A percentile compares a stretch with the other conserved stretches of the same genome.
These are phyloP conservation scores for Bolborhynchus lineola DNA, from an alignment of 2,113 vertebrate genomes.

Conservation along the genomic window DNA sequence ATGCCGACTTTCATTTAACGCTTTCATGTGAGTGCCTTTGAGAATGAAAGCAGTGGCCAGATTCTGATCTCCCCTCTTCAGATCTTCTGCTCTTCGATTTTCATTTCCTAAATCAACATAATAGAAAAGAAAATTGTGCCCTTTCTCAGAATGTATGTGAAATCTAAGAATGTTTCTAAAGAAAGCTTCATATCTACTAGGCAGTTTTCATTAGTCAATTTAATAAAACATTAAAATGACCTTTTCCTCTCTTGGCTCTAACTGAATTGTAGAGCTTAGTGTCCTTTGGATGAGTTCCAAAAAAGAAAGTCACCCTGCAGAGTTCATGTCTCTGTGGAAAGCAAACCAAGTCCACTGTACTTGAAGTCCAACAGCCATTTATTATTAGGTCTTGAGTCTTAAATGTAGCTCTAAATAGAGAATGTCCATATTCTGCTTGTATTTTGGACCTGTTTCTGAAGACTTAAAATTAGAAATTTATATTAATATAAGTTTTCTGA, in stretches of 20 bases:
- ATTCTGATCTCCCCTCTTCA: constrained; percentile 51
- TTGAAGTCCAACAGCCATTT: background rate
- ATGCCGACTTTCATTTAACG: background rate
- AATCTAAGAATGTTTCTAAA: constrained; percentile 43
- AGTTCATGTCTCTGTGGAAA: constrained; percentile 10
- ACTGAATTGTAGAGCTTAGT: constrained; percentile 22
- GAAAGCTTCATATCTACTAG: background rate
- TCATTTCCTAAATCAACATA: constrained; percentile 5
- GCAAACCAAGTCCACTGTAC: background rate
- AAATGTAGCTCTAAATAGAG: background rate
- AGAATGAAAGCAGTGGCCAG: constrained; percentile 33
- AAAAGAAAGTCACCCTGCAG: constrained; percentile 39
- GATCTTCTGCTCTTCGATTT: constrained; percentile 34
- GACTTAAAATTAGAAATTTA: background rate
- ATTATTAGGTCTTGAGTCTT: background rate
- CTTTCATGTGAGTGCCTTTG: constrained; percentile 47
- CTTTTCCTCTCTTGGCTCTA: background rate
- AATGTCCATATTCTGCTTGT: background rate
- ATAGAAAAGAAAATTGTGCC: constrained; percentile 27
- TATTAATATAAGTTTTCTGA: background rate
- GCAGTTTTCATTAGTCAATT: constrained; percentile 16
- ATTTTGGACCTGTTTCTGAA: background rate
- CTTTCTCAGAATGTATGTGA: background rate
- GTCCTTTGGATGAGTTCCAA: constrained; percentile 28
- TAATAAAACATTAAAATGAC: constrained; percentile 31